Conservation (phyloP, 2,888 invertebrate genomes). For the Hydropsyche betteni region DNA sequence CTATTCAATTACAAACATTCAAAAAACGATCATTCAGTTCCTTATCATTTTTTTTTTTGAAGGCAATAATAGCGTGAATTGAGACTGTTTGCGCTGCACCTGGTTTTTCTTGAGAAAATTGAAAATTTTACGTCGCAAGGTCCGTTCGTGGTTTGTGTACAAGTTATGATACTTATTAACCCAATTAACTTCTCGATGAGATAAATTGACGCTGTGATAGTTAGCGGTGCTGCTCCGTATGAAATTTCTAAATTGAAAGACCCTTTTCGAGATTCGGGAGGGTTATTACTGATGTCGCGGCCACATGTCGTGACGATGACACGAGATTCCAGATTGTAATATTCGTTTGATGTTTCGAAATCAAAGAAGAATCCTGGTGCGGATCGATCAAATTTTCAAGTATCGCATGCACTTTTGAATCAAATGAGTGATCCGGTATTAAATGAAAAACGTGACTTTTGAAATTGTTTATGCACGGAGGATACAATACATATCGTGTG, state of each 20-base stretch:
- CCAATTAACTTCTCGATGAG: conserved; percentile 22
- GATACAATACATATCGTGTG: background rate
- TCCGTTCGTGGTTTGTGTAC: no score
- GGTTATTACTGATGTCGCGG: conserved; percentile 18
- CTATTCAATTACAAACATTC: conserved; percentile 29
- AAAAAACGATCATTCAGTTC: conserved; percentile 25
- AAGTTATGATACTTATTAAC: conserved; percentile 13
- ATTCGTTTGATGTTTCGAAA: conserved; percentile 1
- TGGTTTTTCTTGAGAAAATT: conserved; percentile 4
- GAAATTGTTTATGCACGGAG: no score
- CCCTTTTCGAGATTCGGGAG: background rate
- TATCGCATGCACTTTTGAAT: background rate
- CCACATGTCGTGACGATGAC: conserved; percentile 27
- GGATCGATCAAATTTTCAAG: background rate
- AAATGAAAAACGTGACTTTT: no score
- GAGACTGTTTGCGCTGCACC: background rate
- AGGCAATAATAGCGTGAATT: background rate
- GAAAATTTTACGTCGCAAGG: no score
- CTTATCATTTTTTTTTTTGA: background rate
- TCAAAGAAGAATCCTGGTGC: background rate
- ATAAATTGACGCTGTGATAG: conserved; percentile 28
- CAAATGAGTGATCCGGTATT: no score
- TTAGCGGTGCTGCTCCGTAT: background rate
- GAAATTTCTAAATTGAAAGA: conserved; percentile 18
- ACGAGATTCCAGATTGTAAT: background rate